phyloP scores from a whole-genome alignment of 2,113 vertebrate genomes.

The Lasiurus cinereus region DNA sequence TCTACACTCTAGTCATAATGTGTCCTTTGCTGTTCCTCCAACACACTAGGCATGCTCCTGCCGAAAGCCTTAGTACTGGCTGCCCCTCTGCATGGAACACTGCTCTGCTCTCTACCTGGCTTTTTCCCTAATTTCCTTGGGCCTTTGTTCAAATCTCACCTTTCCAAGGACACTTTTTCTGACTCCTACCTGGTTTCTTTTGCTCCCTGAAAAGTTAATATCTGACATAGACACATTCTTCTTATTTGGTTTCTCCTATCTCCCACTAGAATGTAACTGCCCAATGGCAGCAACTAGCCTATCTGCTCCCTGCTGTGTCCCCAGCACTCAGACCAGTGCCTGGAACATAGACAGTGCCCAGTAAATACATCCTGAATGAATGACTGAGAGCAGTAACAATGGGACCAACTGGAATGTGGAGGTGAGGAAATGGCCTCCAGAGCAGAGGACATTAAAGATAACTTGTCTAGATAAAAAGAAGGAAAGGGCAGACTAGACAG shows the following conservation, averaged over 20 bases:
- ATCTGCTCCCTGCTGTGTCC: neutral
- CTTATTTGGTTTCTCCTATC: neutral
- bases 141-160: neutral
- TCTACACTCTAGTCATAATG: neutral
- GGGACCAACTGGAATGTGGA: neutral
- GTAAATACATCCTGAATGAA: neutral
- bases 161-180: neutral
- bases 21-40: neutral
- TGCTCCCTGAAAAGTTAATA: neutral
- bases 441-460: neutral
- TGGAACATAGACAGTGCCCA: neutral
- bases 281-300: neutral
- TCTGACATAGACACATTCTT: neutral
- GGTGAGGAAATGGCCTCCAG: neutral
- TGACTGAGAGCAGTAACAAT: neutral
- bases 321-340: neutral
- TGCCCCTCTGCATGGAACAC: neutral
- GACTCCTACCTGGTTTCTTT: neutral
- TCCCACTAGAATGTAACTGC: neutral
- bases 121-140: neutral
- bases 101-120: neutral
- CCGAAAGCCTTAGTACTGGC: slow-evolving; percentile 1
- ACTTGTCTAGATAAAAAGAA: neutral
- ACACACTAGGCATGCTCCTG: neutral
- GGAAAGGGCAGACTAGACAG: neutral